A percentile compares a stretch with the other conserved stretches of the same genome.
phyloP scores from a whole-genome alignment of 1,140 invertebrate species.

The Brachionus paranguensis region DNA sequence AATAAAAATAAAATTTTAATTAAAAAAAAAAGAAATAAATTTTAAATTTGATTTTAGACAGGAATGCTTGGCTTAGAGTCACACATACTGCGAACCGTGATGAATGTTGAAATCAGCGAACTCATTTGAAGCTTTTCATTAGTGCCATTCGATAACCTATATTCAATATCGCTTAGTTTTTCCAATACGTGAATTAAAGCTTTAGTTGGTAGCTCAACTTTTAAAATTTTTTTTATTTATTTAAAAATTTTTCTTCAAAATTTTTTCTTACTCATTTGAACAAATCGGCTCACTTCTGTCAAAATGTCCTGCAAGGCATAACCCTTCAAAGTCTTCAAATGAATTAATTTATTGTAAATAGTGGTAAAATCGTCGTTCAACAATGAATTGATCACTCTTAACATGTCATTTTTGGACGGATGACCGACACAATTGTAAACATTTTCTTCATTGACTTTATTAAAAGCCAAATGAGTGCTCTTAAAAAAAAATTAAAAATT shows the following conservation, averaged over 20 bases:
- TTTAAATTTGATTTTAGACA: background rate
- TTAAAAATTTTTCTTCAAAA: background rate
- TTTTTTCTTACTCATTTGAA: conserved; percentile 71
- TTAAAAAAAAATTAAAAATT: conserved; percentile 56
- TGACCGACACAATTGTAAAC: conserved; percentile 95
- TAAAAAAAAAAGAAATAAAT: background rate
- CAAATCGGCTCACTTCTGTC: conserved; percentile 74
- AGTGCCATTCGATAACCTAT: conserved; percentile 67
- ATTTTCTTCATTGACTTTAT: conserved; percentile 77
- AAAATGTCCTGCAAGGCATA: conserved; percentile 81
- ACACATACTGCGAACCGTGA: background rate
- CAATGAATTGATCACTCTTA: conserved; percentile 78
- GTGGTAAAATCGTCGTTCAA: conserved; percentile 77
- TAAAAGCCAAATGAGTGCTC: conserved; percentile 79
- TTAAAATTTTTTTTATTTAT: conserved; percentile 50
- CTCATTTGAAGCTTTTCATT: conserved; percentile 78
- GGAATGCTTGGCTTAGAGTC: background rate
- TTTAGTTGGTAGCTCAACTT: conserved; percentile 73
- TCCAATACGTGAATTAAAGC: conserved; percentile 69
- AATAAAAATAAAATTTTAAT: background rate
- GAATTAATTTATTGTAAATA: conserved; percentile 71
- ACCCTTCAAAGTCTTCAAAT: conserved; percentile 77
- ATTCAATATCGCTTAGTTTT: conserved; percentile 75
- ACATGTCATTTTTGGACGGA: conserved; percentile 80
- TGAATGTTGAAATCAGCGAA: conserved; percentile 70